phyloP scores from a whole-genome alignment of 2,113 vertebrate genomes.

The Astur gentilis region DNA sequence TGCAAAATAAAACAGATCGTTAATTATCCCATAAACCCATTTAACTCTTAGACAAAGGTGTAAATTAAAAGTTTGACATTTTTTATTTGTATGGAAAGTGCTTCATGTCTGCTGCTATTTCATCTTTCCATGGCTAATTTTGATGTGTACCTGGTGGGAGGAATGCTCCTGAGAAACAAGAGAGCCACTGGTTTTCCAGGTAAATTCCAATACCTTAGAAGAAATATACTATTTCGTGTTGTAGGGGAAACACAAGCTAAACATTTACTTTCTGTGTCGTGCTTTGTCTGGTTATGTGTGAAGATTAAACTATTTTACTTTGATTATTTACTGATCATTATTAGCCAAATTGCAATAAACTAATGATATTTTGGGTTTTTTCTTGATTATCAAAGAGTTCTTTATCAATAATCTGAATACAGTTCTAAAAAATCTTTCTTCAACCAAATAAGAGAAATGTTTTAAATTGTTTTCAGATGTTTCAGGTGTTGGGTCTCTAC shows the following conservation, averaged over 20 bases:
- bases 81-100: background rate
- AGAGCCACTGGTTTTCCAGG: background rate
- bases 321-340: background rate
- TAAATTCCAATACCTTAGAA: background rate
- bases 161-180: background rate
- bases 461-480: background rate
- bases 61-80: background rate
- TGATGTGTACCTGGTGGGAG: background rate
- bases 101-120: background rate
- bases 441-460: rapidly evolving
- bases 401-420: background rate
- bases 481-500: background rate
- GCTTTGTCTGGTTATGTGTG: background rate
- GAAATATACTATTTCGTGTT: background rate
- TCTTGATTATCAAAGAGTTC: background rate
- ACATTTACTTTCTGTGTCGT: rapidly evolving
- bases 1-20: background rate
- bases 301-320: background rate
- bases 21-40: background rate
- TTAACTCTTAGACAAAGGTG: background rate
- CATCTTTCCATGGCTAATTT: background rate
- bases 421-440: background rate
- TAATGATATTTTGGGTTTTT: background rate
- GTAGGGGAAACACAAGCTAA: background rate
- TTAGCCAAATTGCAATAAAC: background rate